phyloP scores from a whole-genome alignment of 2,113 vertebrate species.

The Gasterosteus aculeatus region DNA sequence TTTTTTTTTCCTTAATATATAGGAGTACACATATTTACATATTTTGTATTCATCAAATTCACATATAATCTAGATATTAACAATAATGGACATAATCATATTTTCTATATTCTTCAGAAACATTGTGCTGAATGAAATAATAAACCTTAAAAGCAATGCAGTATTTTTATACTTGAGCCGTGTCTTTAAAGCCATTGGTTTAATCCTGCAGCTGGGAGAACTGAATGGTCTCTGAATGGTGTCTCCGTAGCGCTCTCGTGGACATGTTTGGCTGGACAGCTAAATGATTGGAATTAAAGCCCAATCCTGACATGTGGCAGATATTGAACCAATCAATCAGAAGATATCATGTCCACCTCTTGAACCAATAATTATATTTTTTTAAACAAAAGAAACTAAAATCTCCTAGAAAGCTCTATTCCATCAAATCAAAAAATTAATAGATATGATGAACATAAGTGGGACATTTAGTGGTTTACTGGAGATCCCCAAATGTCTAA shows the following conservation, averaged over 20 bases:
- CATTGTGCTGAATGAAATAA: conserved; percentile 9
- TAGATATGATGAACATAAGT: too few species aligned
- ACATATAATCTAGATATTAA: background rate
- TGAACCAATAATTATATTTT: background rate
- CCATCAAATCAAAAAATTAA: background rate
- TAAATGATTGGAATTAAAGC: conserved; percentile 25
- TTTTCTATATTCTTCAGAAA: background rate
- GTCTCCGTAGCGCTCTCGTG: background rate
- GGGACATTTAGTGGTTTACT: too few species aligned
- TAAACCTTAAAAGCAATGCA: background rate
- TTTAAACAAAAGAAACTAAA: background rate
- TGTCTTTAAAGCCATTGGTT: conserved; percentile 21
- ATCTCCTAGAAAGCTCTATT: background rate
- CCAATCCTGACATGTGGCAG: conserved; percentile 40
- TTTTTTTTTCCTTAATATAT: background rate
- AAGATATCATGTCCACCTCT: conserved; percentile 39
- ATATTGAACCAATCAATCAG: conserved; percentile 60
- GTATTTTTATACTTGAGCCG: conserved; percentile 4
- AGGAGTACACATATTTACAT: background rate
- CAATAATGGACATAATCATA: background rate
- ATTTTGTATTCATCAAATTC: background rate
- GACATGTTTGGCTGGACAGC: background rate
- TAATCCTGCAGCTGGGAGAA: conserved; percentile 14
- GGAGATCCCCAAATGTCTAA: too few species aligned
- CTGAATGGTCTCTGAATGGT: background rate